phyloP scores from a whole-genome alignment of 2,888 invertebrate species.

The Oligia fasciuncula region DNA sequence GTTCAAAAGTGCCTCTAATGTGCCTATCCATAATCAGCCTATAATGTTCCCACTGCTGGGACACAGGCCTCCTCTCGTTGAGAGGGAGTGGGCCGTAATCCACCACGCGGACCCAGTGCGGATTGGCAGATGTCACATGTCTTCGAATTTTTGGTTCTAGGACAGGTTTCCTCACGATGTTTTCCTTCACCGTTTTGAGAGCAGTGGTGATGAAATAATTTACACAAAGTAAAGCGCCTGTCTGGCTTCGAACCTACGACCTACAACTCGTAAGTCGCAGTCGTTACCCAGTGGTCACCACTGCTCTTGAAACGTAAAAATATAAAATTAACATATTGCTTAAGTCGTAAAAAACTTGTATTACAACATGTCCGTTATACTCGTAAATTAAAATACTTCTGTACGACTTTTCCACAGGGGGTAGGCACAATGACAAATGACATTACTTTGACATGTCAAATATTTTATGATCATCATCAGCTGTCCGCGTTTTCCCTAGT shows the following conservation, averaged over 20 bases:
- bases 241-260: neutral
- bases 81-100: too few relatives aligned
- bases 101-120: too few relatives aligned
- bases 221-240: neutral
- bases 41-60: too few relatives aligned
- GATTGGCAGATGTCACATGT: too few relatives aligned
- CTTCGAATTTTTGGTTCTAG: too few relatives aligned
- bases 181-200: too few relatives aligned
- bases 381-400: slow-evolving; percentile 22
- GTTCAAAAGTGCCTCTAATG: too few relatives aligned
- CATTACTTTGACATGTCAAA: neutral
- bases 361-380: neutral
- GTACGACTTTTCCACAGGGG: slow-evolving; percentile 11
- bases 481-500: neutral
- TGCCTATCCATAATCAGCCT: too few relatives aligned
- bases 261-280: neutral
- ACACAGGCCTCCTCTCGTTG: too few relatives aligned
- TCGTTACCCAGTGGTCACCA: neutral
- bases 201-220: too few relatives aligned
- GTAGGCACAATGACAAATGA: slow-evolving; percentile 3
- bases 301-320: slow-evolving; percentile 20
- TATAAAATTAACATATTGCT: slow-evolving; percentile 20
- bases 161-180: too few relatives aligned
- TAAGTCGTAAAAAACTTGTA: slow-evolving; percentile 17
- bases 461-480: neutral